Evolutionary conservation across 64 coral and sea anemone genomes (phyloP).

Genomic region (Hydrozoanthus tunicans): DNA sequence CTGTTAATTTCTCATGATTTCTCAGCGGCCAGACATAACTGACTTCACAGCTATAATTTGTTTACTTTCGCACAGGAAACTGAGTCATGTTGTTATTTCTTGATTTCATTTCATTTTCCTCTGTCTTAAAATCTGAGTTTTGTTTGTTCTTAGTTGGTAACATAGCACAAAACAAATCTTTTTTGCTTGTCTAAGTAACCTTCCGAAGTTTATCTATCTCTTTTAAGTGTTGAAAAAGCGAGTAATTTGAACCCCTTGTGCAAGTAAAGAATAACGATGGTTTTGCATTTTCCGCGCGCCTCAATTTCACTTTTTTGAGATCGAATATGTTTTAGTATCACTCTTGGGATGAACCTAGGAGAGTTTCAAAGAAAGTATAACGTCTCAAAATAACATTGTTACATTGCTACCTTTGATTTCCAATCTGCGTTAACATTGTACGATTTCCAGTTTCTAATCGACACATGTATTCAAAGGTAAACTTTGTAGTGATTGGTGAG

Average conservation of each 20-base stretch:
- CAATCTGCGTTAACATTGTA: background rate
- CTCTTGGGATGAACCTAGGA: background rate
- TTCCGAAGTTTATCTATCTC: constrained; percentile 11
- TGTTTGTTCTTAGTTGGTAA: constrained; percentile 12
- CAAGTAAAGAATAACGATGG: background rate
- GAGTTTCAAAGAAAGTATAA: too few species aligned
- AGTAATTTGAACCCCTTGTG: background rate
- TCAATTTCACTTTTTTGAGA: background rate
- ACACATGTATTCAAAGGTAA: background rate
- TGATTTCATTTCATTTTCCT: constrained; percentile 16
- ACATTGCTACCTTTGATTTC: background rate
- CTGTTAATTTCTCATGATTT: background rate
- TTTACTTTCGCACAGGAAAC: background rate
- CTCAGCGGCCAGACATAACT: background rate
- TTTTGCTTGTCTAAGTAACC: constrained; percentile 7
- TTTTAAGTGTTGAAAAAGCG: constrained; percentile 33
- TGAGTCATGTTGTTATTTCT: constrained; percentile 1
- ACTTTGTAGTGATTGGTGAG: background rate
- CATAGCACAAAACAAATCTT: constrained; percentile 21
- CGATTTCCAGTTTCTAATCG: background rate
- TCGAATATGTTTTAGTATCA: constrained; percentile 1
- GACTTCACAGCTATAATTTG: background rate
- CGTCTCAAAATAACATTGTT: too few species aligned
- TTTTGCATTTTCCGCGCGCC: background rate
- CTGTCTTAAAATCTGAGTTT: background rate